A percentile compares a stretch with the other conserved stretches of the same genome.
Evolutionary conservation across 1,140 invertebrate species (phyloP).

Genomic region (Lasaia peninsularis): DNA sequence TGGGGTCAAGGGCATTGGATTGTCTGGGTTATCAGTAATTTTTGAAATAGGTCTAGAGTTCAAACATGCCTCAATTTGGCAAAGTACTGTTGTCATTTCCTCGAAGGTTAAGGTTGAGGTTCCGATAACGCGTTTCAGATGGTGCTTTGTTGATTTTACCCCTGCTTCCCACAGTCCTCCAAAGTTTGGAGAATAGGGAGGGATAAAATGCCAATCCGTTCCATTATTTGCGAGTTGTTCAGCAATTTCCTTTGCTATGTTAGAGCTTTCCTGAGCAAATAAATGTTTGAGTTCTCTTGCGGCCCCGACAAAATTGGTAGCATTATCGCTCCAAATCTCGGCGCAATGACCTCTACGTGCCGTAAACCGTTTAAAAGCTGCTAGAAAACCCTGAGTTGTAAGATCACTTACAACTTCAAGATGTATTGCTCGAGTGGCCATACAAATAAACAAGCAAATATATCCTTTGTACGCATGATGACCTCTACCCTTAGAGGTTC

Average conservation of each 20-base stretch:
- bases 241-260: neutral
- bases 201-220: neutral
- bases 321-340: constrained; percentile 6
- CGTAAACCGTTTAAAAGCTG: neutral
- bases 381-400: neutral
- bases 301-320: constrained; percentile 7
- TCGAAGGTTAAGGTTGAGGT: neutral
- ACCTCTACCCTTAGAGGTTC: neutral
- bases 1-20: constrained; percentile 16
- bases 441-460: constrained; percentile 10
- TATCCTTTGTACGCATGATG: neutral
- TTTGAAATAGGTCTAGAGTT: neutral
- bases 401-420: neutral
- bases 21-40: neutral
- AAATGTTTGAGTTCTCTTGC: neutral
- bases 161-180: neutral
- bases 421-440: neutral
- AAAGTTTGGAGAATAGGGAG: neutral
- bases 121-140: neutral
- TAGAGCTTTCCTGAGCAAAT: neutral
- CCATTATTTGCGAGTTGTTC: neutral
- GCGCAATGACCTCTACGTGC: neutral
- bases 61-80: neutral
- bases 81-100: neutral
- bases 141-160: neutral